These are phyloP conservation scores for Takifugu flavidus DNA, from an alignment of 2,113 vertebrate species.

Conservation along the genomic window DNA sequence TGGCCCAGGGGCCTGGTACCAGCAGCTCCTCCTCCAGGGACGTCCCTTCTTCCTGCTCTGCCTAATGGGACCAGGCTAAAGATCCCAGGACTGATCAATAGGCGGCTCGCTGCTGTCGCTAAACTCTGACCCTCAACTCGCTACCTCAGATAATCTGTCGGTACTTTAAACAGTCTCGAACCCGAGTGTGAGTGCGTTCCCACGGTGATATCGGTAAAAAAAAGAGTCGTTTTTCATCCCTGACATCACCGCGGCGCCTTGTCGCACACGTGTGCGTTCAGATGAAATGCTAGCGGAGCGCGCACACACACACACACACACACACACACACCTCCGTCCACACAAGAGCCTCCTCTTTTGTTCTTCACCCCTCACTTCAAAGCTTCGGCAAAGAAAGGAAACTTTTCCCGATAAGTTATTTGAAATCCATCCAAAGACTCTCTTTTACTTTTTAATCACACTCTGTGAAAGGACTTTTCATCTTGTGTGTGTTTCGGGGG, in stretches of 20 bases:
- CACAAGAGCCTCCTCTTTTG: not conserved
- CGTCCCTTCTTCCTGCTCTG: constrained; percentile 11
- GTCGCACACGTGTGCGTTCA: constrained; percentile 38
- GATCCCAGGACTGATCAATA: constrained; percentile 47
- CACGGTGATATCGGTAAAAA: constrained; percentile 18
- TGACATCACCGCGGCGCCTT: constrained; percentile 48
- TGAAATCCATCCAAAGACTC: constrained; percentile 44
- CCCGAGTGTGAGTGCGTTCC: constrained; percentile 41
- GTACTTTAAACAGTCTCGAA: constrained; percentile 24
- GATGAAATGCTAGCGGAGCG: constrained; percentile 39
- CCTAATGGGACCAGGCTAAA: constrained; percentile 24
- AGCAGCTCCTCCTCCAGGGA: constrained; percentile 16
- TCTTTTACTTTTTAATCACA: constrained; percentile 54
- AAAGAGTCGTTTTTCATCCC: constrained; percentile 29
- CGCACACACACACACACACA: constrained; percentile 16
- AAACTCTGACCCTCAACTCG: constrained; percentile 19
- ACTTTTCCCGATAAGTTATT: constrained; percentile 31
- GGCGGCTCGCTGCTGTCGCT: constrained; percentile 11
- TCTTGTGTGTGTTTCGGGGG: constrained; percentile 39
- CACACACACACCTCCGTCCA: not conserved
- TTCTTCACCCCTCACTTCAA: constrained; percentile 33
- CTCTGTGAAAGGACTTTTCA: constrained; percentile 36
- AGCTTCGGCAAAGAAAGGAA: constrained; percentile 14
- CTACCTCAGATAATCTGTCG: constrained; percentile 27
- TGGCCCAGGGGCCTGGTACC: not conserved